These are phyloP conservation scores for Ylistrum balloti DNA, from an alignment of 1,140 invertebrate species.

Conservation along the genomic window DNA sequence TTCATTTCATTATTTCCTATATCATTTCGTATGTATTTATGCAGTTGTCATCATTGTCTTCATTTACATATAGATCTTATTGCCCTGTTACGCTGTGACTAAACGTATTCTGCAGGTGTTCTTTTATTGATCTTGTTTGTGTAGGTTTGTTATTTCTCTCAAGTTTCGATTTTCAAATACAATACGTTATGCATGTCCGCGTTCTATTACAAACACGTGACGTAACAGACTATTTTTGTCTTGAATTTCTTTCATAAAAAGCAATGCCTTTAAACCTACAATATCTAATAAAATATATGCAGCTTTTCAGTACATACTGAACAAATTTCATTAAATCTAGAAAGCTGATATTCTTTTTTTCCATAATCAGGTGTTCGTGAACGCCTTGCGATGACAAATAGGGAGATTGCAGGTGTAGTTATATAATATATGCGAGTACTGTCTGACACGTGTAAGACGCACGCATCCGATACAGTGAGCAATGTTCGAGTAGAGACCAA, in stretches of 20 bases:
- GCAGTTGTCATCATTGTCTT: no score
- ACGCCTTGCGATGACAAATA: background rate
- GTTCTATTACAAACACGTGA: background rate
- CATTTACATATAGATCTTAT: no score
- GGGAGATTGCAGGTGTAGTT: background rate
- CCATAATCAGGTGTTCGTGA: background rate
- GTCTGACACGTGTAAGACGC: background rate
- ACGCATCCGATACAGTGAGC: background rate
- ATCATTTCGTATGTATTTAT: no score
- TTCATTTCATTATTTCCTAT: no score
- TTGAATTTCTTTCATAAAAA: background rate
- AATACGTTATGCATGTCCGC: background rate
- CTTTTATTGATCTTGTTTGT: no score
- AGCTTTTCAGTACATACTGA: background rate
- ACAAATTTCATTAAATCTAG: slow-evolving; percentile 14
- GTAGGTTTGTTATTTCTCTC: no score
- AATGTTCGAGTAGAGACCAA: background rate
- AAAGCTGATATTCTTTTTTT: slow-evolving; percentile 14
- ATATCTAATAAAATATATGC: background rate
- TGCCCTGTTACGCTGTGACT: no score
- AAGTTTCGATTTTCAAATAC: background rate
- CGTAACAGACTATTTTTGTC: background rate
- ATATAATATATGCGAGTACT: background rate
- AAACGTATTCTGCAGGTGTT: no score
- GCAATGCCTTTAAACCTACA: background rate